Evolutionary conservation across 64 coral and sea anemone genomes (phyloP).

Genomic region (Actinia equina): DNA sequence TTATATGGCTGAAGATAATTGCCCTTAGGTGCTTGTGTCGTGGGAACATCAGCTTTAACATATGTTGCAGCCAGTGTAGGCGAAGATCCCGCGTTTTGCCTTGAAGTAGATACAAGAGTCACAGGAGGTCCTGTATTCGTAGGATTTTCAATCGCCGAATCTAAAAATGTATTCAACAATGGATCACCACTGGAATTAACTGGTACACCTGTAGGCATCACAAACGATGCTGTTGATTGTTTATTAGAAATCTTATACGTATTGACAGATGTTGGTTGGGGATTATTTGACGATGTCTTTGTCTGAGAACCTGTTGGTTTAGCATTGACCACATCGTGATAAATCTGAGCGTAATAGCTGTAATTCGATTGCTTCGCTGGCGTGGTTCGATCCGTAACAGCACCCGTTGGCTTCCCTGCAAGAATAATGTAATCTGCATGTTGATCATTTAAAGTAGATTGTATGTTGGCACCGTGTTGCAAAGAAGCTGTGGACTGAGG

Average conservation of each 20-base stretch:
- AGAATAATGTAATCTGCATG: neutral
- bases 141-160: neutral
- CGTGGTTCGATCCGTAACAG: neutral
- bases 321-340: neutral
- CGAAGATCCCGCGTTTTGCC: neutral
- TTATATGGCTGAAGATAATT: neutral
- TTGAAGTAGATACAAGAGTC: neutral
- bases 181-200: conserved; percentile 6
- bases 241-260: neutral
- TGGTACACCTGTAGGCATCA: neutral
- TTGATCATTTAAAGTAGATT: neutral
- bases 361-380: neutral
- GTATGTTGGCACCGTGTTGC: neutral
- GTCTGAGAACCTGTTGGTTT: neutral
- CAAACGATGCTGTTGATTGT: neutral
- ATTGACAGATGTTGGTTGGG: neutral
- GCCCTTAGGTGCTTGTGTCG: neutral
- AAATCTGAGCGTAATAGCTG: neutral
- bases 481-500: neutral
- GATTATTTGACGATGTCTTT: neutral
- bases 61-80: neutral
- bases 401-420: neutral
- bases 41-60: neutral
- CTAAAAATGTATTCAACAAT: neutral
- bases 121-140: neutral